Evolutionary conservation across 2,888 invertebrate species (phyloP), one percentile per base, ranked within the genome.

Genomic region (Dolichomitus sp.): DNA sequence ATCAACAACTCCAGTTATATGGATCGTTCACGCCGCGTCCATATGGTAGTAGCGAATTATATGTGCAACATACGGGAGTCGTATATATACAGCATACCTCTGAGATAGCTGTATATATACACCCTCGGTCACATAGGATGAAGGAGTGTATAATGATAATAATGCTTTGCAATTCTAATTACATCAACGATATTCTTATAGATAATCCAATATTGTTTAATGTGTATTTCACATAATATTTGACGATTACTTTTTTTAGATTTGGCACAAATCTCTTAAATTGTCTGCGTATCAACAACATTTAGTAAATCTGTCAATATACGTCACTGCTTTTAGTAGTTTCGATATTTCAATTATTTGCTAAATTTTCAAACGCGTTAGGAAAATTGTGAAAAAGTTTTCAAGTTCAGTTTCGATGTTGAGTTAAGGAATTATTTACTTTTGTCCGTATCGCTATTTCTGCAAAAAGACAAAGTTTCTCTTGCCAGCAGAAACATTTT

Each of bases 41-140:
- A 40, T 61, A 61, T 30, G n/a, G 61, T 17, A 61, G 9, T 19
- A 17, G 23, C 63, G 63, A 40, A 40, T 65, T 45, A 65, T 45
- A 42, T 6, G 65, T 45, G 65, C 14, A 45, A 65, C 45, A 45
- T 14, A 42, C 23, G 65, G 65, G 45, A 65, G 65, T 65, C 63
- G 65, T 65, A 42, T 65, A 45, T 42, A 42, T 14, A 23, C n/a
- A 40, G 19, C 61, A 17, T 61, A 4, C 1, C 63, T 63, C 12
- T 40, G 23, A 42, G 63, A 63, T 37, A 19, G 19, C 23, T 11
- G 19, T n/a, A n/a, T n/a, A n/a, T n/a, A n/a, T n/a, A 19, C 23
- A 19, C 37, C 17, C 12, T 40, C 11, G 37, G 14, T 12, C 40
- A 23, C 40, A 14, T 11, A 23, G 23, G 45, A 23, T 30, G 17